Evolutionary conservation across 2,797 vertebrate genomes (phyloP), one percentile per base, ranked within the genome.

Genomic region (Xiphophorus birchmanni): DNA sequence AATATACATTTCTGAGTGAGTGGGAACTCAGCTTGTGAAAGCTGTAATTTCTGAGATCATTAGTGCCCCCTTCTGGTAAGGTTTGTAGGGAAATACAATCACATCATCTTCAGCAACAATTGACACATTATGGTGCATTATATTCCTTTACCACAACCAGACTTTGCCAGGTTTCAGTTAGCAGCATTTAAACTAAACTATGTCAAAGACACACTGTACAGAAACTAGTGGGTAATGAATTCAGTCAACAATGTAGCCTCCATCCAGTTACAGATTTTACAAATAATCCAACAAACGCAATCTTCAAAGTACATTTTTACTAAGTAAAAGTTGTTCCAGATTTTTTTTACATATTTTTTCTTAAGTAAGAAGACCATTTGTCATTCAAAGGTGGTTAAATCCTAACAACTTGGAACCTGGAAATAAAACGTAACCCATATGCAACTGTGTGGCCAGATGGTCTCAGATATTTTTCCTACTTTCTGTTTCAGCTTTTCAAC

Each of bases 11-110:
- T 23, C 73, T 67, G 10, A 71, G 8, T 26, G n/a, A 29, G 2
- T 71, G 50, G 67, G 77, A 0, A 75, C 3, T 74, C 2, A 44
- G 77, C 76, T 75, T 32, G 52, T 9, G 5, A 15, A 4, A 5
- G 15, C 23, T 40, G 23, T 7, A 56, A 67, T 71, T 17, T 5
- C 21, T 78, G 60, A 40, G 67, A 81, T 56, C 74, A 80, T 82
- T 29, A 37, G 2, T 52, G 82, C 86, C 83, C 79, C 80, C 88
- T 79, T 82, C 32, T 91, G 89, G 79, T 83, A 5, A 74, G 18
- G 29, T 32, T 26, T 37, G 21, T 74, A 35, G 1, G 9, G 40
- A 48, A 29, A 60, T 26, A 0, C 23, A 42, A 76, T 11, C 13
- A 10, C 5, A 18, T 26, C 54, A 40, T 12, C 12, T 76, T 63